A percentile compares a stretch with the other conserved stretches of the same genome.
Evolutionary conservation across 1,140 invertebrate species (phyloP).

Genomic region (Pachypeltis micranthus): DNA sequence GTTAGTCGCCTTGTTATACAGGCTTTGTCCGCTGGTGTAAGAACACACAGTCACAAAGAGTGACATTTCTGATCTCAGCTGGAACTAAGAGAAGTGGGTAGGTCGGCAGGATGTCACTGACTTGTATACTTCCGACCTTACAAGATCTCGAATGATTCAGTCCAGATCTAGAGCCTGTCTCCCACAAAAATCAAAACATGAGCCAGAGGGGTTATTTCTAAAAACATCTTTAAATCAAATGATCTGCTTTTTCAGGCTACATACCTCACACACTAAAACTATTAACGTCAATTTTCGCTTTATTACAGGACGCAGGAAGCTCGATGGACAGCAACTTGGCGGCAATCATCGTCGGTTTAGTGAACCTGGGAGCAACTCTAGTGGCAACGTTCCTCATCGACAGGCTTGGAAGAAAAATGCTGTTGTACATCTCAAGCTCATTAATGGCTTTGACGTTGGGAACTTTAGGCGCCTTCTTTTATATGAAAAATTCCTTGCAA

Average conservation of each 20-base stretch:
- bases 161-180: background rate
- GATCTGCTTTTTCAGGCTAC: background rate
- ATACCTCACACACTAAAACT: background rate
- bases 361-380: constrained; percentile 61
- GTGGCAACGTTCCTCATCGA: constrained; percentile 52
- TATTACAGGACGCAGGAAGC: constrained; percentile 38
- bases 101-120: no score
- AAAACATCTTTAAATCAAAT: background rate
- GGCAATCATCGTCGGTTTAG: constrained; percentile 61
- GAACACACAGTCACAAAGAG: no score
- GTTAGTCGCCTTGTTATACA: no score
- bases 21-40: no score
- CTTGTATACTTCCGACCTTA: no score
- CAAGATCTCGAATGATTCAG: no score
- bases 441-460: constrained; percentile 48
- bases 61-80: no score
- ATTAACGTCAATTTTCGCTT: background rate
- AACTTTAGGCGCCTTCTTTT: constrained; percentile 50
- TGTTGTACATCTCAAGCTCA: constrained; percentile 50
- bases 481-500: constrained; percentile 37
- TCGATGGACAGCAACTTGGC: constrained; percentile 40
- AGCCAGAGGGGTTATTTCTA: background rate
- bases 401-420: constrained; percentile 53
- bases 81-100: no score
- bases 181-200: background rate